Conservation (phyloP, 1,140 invertebrate genomes). For the Bombus sibiricus region DNA sequence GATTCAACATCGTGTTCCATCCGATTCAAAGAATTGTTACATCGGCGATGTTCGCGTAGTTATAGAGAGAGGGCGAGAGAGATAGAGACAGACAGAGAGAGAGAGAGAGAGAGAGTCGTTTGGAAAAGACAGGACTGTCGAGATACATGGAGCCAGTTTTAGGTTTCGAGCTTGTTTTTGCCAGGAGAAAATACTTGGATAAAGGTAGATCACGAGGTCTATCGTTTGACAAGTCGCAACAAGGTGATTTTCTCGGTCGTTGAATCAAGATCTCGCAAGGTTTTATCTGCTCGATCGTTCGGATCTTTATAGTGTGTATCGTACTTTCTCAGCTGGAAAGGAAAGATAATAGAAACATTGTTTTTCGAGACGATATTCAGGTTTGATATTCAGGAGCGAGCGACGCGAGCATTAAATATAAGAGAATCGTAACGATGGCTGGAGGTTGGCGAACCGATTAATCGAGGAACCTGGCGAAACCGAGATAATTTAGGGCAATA, state of each 20-base stretch:
- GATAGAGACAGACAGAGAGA: background rate
- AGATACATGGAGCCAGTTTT: background rate
- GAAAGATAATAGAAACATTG: background rate
- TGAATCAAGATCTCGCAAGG: background rate
- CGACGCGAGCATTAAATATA: background rate
- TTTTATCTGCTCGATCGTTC: background rate
- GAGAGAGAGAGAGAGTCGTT: background rate
- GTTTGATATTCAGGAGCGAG: background rate
- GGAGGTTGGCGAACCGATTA: no score
- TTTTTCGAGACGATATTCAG: background rate
- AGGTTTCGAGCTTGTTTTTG: background rate
- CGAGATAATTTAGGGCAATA: constrained; percentile 17
- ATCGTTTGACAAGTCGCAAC: background rate
- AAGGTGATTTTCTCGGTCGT: background rate
- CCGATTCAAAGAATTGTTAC: no score
- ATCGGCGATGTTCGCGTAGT: no score
- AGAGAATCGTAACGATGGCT: no score
- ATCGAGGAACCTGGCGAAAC: background rate
- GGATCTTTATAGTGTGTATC: no score
- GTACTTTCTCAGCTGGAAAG: background rate
- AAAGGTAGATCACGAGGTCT: background rate
- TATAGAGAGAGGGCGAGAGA: background rate
- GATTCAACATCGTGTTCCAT: no score
- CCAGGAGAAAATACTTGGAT: background rate
- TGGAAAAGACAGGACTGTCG: background rate